Evolutionary conservation across 2,797 vertebrate species (phyloP), one percentile per base, ranked within the genome.

Genomic region (Crocodylus rhombifer): DNA sequence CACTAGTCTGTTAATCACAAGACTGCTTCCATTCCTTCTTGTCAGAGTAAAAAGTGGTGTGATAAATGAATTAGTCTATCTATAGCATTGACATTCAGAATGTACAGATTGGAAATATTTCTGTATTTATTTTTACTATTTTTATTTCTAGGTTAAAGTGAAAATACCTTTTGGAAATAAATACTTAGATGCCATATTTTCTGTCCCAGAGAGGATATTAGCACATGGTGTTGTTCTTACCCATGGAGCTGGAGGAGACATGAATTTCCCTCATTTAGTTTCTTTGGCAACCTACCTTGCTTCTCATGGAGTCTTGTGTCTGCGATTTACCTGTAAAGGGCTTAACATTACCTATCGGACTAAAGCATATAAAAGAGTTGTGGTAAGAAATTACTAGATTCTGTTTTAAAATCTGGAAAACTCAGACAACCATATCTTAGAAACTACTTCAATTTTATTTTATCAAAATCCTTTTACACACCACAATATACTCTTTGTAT

Each of bases 261-360:
- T 99, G 99, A 98, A 99, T 97, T 98, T 98, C 93, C 98, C 89
- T 92, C 98, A 98, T 5, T 96, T 99, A 74, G 97, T 98, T 55
- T 99, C 98, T 92, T 92, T 99, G 93, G 98, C 99, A 74, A 96
- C 87, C 9, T 96, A 78, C 58, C 96, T 99, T 80, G 98, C 98
- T 25, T 94, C 98, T 13, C 93, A 82, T 14, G 98, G 99, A 4
- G 81, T 98, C 92, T 92, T 99, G 20, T 99, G 98, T 90, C 97
- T 99, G 77, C 97, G 99, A 5, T 99, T 99, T 95, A 99, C 99
- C 18, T 99, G 99, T 91, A 99, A 98, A 98, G 98, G 98, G 42
- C 98, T 99, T 87, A 99, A 99, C 84, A 73, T 99, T 86, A 94
- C 60, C 16, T 98, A 99, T 42, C 98, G 99, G 95, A 96, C 98